Evolutionary conservation across 1,140 invertebrate species (phyloP).

Genomic region (silkworm (Bombyx mori)): ASM3026992v2 NC_085107.1:5288001-5288500

Average conservation of each 20-base stretch:
- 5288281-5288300: conserved; percentile 44
- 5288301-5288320: conserved; percentile 61
- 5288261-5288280: conserved; percentile 39
- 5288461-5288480: neutral
- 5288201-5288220: conserved; percentile 31
- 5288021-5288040: no score
- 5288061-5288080: neutral
- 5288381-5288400: conserved; percentile 20
- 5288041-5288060: no score
- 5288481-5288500: conserved; percentile 23
- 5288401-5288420: neutral
- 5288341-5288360: conserved; percentile 41
- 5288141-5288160: conserved; percentile 25
- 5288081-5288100: conserved; percentile 20
- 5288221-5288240: conserved; percentile 63
- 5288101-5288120: conserved; percentile 30
- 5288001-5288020: no score
- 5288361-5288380: conserved; percentile 59
- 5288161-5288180: conserved; percentile 15
- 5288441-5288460: neutral
- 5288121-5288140: conserved; percentile 38
- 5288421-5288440: neutral
- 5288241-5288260: conserved; percentile 64
- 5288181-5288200: conserved; percentile 15
- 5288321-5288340: conserved; percentile 45